Percentiles rank a stretch among this genome's conserved stretches.
phyloP scores from a whole-genome alignment of 2,797 vertebrate species.

The Argentina silus region DNA sequence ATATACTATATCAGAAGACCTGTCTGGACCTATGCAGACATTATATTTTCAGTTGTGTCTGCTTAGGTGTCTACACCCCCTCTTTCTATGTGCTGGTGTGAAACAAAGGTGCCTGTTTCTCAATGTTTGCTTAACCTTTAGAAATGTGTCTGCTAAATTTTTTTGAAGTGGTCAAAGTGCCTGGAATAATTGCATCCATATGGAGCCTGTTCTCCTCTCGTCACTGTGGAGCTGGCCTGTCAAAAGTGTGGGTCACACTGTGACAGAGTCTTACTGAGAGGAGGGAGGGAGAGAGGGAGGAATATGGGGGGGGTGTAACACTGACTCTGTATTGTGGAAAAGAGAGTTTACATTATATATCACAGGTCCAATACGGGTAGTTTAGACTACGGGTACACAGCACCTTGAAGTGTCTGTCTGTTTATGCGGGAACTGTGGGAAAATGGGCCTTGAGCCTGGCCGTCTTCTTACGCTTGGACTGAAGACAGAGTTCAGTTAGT shows the following conservation, averaged over 20 bases:
- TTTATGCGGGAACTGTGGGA: too few species aligned
- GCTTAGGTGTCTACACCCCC: not conserved
- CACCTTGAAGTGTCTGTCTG: not conserved
- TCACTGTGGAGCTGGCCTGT: conserved; percentile 4
- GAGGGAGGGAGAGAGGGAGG: not conserved
- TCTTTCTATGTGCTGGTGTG: not conserved
- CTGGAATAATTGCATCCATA: conserved; percentile 38
- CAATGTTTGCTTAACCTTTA: conserved; percentile 42
- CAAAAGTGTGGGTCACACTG: not conserved
- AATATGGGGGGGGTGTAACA: not conserved
- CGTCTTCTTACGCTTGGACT: too few species aligned
- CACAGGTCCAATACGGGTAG: not conserved
- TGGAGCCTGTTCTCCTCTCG: conserved; percentile 12
- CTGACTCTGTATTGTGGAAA: not conserved
- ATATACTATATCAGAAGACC: too few species aligned
- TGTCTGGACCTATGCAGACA: not conserved
- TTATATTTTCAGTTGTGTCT: not conserved
- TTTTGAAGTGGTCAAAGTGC: conserved; percentile 35
- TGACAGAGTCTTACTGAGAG: not conserved
- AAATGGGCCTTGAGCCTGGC: too few species aligned
- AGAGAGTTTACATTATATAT: not conserved
- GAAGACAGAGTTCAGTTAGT: too few species aligned
- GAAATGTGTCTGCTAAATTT: conserved; percentile 36
- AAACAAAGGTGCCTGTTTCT: conserved; percentile 32
- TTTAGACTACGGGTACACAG: not conserved